Evolutionary conservation across 2,113 vertebrate species (phyloP), one percentile per base, ranked within the genome.

Genomic region (Lonchura striata): DNA sequence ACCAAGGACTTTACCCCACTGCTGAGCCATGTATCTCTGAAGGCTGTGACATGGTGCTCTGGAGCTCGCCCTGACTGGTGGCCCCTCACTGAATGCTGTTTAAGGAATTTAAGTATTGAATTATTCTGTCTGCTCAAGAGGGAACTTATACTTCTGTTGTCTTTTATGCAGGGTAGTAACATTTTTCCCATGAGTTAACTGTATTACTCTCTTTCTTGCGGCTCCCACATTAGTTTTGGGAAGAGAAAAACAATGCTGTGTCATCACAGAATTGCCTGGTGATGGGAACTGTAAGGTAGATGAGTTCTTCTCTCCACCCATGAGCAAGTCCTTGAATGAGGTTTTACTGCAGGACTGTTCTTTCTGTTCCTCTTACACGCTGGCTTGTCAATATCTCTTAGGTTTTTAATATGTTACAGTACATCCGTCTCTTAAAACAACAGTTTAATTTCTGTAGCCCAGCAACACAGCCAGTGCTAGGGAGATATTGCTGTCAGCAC

Each of bases 301-400:
- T 89, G 81, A 96, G 94, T 96, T 95, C 86, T 90, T 78, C 82
- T 93, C 57, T 96, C 83, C 94, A 95, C 83, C 69, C 94, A 72
- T 94, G 80, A 93, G 86, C 95, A 92, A 89, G 61, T 94, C 93
- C 49, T 68, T 86, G 85, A 96, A 93, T 93, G 90, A 96, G 42
- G 50, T 96, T 96, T 96, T 96, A 93, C 82, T 84, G 74, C 94
- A 94, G 91, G 81, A 74, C 74, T 44, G 35, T 64, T 93, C 22
- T 0, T 72, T 94, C 77, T 74, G 35, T 92, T 95, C 81, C 50
- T 92, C 57, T 78, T 87, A 70, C 63, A 65, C 2, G 1, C 74
- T 70, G 82, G 46, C 41, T 79, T 95, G 79, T 95, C 94, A 42
- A 5, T 72, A n/a, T 74, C 80, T 89, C 54, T 95, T 74, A 94